Percentiles rank a stretch among this genome's conserved stretches.
These are phyloP conservation scores for Xestobium rufovillosum DNA, from an alignment of 2,888 invertebrate genomes.

Conservation along the genomic window DNA sequence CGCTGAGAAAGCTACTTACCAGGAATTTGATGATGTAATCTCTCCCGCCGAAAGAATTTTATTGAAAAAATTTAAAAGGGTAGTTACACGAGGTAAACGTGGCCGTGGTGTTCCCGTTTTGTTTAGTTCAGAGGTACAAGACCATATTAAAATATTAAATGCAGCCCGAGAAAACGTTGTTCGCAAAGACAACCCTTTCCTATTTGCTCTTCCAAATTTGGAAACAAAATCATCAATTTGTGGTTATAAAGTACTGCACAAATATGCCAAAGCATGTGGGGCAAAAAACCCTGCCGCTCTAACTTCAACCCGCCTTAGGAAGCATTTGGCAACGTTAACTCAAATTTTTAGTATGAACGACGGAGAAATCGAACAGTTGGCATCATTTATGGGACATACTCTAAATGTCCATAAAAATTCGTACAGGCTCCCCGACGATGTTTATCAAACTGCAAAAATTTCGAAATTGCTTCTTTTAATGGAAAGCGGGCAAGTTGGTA, in stretches of 20 bases:
- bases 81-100: slow-evolving; percentile 27
- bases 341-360: slow-evolving; percentile 23
- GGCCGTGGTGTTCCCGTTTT: slow-evolving; percentile 26
- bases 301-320: slow-evolving; percentile 26
- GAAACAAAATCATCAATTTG: slow-evolving; percentile 12
- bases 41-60: slow-evolving; percentile 25
- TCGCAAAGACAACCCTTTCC: slow-evolving; percentile 8
- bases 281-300: slow-evolving; percentile 25
- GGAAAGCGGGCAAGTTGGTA: not conserved
- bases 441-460: slow-evolving; percentile 15
- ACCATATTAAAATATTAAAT: slow-evolving; percentile 17
- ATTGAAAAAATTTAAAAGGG: slow-evolving; percentile 24
- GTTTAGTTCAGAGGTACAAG: slow-evolving; percentile 25
- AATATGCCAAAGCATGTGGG: slow-evolving; percentile 21
- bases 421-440: slow-evolving; percentile 10
- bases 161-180: slow-evolving; percentile 10
- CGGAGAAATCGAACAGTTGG: slow-evolving; percentile 13
- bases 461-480: slow-evolving; percentile 12
- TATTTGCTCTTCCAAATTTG: slow-evolving; percentile 17
- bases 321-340: slow-evolving; percentile 28
- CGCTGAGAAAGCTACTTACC: slow-evolving; percentile 16
- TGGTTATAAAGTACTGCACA: slow-evolving; percentile 24
- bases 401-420: slow-evolving; percentile 8
- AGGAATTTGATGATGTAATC: slow-evolving; percentile 24
- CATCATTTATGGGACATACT: slow-evolving; percentile 15